Evolutionary conservation across 2,113 vertebrate genomes (phyloP).

Genomic region (Sinocyclocheilus maitianheensis): DNA sequence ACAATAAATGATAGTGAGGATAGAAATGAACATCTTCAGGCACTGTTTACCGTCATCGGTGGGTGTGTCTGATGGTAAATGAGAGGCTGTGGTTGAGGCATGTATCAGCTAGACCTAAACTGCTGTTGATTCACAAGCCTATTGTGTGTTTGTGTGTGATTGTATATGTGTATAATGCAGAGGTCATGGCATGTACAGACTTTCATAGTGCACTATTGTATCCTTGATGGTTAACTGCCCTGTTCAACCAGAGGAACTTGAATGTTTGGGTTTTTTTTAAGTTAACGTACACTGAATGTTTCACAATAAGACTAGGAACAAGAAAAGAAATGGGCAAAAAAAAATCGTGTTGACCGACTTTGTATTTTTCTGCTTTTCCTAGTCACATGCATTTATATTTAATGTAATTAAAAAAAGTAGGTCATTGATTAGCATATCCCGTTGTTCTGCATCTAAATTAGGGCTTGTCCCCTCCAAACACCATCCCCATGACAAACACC

Average conservation of each 20-base stretch:
- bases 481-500: constrained; percentile 7
- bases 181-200: constrained; percentile 44
- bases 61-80: constrained; percentile 12
- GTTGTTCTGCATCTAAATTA: constrained; percentile 10
- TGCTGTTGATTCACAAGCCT: constrained; percentile 55
- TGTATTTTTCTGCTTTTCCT: neutral
- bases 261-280: constrained; percentile 54
- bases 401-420: neutral
- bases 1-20: neutral
- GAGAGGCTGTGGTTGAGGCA: constrained; percentile 37
- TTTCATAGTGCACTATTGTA: constrained; percentile 57
- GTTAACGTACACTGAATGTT: neutral
- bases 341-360: neutral
- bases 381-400: neutral
- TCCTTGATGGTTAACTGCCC: constrained; percentile 49
- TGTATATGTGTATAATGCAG: constrained; percentile 18
- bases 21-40: constrained; percentile 17
- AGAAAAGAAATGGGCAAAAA: neutral
- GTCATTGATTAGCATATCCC: constrained; percentile 1
- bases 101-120: constrained; percentile 59
- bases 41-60: constrained; percentile 10
- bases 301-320: neutral
- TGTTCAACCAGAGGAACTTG: constrained; percentile 62
- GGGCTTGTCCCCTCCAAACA: neutral
- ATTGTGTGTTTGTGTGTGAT: constrained; percentile 50